These are phyloP conservation scores for Dascillus cervinus DNA, from an alignment of 2,888 invertebrate genomes.

Conservation along the genomic window DNA sequence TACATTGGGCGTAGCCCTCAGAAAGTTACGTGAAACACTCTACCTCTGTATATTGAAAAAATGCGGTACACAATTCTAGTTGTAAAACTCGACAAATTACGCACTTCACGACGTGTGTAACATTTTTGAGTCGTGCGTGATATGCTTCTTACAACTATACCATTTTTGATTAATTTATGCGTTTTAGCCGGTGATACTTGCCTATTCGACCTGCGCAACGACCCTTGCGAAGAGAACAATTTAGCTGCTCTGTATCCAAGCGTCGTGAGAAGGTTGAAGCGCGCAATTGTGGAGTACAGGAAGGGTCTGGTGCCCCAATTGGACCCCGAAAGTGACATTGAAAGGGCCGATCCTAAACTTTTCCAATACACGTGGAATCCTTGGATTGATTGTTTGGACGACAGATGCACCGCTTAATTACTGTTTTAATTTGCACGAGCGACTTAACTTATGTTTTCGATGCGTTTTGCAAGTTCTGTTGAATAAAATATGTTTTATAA, in stretches of 20 bases:
- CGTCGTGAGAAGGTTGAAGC: slow-evolving; percentile 46
- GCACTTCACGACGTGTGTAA: no score
- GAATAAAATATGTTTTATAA: not conserved
- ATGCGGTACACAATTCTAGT: no score
- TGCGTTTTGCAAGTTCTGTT: not conserved
- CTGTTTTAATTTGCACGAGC: no score
- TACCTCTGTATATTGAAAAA: no score
- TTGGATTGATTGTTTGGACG: slow-evolving; percentile 46
- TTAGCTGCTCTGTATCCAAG: slow-evolving; percentile 48
- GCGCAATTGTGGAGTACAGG: slow-evolving; percentile 46
- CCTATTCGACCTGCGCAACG: slow-evolving; percentile 66
- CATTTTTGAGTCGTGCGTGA: no score
- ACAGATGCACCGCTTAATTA: slow-evolving; percentile 20
- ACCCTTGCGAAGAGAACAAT: slow-evolving; percentile 75
- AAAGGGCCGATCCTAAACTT: slow-evolving; percentile 58
- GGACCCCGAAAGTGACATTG: slow-evolving; percentile 47
- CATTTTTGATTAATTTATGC: no score
- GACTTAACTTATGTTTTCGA: not conserved
- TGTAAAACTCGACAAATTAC: no score
- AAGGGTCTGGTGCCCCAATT: slow-evolving; percentile 48
- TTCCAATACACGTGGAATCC: slow-evolving; percentile 68
- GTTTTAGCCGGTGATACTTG: slow-evolving; percentile 53
- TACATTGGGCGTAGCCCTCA: no score
- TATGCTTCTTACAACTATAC: no score
- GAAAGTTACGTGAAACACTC: no score